Percentiles rank a stretch among this genome's conserved stretches.
Conservation (phyloP, 1,140 invertebrate species). For the Pogonus chalceus region DNA sequence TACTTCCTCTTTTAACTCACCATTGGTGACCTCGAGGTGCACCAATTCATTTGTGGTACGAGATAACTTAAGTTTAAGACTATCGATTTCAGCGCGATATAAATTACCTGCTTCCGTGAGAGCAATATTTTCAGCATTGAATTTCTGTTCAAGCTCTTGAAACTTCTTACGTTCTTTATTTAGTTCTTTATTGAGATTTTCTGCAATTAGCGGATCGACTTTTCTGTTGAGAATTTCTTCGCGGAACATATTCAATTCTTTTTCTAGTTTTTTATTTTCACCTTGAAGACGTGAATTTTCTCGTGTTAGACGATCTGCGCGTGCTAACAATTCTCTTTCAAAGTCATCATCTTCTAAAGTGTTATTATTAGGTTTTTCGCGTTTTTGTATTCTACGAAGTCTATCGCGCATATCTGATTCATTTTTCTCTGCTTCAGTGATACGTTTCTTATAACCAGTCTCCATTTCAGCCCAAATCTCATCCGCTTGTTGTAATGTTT, state of each 20-base stretch:
- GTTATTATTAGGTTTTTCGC: constrained; percentile 33
- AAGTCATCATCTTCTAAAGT: constrained; percentile 34
- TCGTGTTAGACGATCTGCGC: constrained; percentile 38
- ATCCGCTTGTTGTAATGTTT: constrained; percentile 62
- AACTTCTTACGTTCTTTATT: constrained; percentile 27
- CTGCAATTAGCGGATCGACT: constrained; percentile 20
- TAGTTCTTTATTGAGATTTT: constrained; percentile 22
- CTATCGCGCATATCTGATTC: constrained; percentile 18
- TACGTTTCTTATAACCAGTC: constrained; percentile 48
- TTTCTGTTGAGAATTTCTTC: constrained; percentile 20
- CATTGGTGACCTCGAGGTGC: constrained; percentile 47
- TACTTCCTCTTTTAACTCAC: constrained; percentile 47
- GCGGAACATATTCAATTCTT: constrained; percentile 35
- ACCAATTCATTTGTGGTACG: constrained; percentile 41
- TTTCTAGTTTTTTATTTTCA: constrained; percentile 28
- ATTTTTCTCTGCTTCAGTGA: constrained; percentile 37
- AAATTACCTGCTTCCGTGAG: constrained; percentile 37
- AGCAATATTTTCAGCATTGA: constrained; percentile 30
- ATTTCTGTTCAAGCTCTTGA: constrained; percentile 24
- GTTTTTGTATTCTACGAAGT: constrained; percentile 21
- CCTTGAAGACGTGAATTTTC: constrained; percentile 25
- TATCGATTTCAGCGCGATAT: constrained; percentile 37
- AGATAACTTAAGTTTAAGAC: constrained; percentile 39
- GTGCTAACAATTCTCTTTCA: constrained; percentile 42
- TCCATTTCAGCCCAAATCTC: constrained; percentile 63